Evolutionary conservation across 2,888 invertebrate genomes (phyloP), one percentile per base, ranked within the genome.

Genomic region (Drosophila anceps): DNA sequence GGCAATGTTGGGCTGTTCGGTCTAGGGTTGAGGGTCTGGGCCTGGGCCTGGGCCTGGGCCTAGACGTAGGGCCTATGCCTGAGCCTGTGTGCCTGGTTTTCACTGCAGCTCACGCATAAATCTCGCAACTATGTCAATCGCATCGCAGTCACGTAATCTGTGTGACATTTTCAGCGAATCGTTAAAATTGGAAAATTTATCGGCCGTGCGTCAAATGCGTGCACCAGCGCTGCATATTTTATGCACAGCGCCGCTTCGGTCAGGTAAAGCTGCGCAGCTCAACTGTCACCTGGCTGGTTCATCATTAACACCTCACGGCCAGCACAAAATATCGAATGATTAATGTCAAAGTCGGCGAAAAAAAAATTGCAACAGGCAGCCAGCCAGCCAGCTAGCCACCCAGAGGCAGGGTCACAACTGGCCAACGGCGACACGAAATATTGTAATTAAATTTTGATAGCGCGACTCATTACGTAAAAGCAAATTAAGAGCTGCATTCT

Each of bases 151-250:
- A 87, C 87, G 87, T 87, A 87, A 87, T 90, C 90, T 87, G 90
- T 87, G 87, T 87, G 87, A 90, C 87, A 89, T 87, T 87, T 87
- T 87, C 90, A 90, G 80, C 82, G 90, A 87, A 87, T 75, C 90
- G 90, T 90, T 87, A 64, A 90, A 82, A 89, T 80, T 84, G 88
- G 79, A 81, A 83, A 89, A 90, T 89, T 84, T 80, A 90, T 79
- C 63, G 72, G 54, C 61, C 76, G 76, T 73, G 71, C 66, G 71
- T 35, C 74, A 74, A 68, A 55, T 65, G 70, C 54, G 39, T 27
- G 10, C 81, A 70, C 43, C 31, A 41, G 39, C 37, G 39, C 60
- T 50, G 53, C 44, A 75, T 69, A 79, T 75, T 33, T 69, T 79
- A 69, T 75, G 37, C 54, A 35, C 51, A 54, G 54, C 39, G 12